Evolutionary conservation across 1,140 invertebrate species (phyloP).

Genomic region (Heliothis subflexa): DNA sequence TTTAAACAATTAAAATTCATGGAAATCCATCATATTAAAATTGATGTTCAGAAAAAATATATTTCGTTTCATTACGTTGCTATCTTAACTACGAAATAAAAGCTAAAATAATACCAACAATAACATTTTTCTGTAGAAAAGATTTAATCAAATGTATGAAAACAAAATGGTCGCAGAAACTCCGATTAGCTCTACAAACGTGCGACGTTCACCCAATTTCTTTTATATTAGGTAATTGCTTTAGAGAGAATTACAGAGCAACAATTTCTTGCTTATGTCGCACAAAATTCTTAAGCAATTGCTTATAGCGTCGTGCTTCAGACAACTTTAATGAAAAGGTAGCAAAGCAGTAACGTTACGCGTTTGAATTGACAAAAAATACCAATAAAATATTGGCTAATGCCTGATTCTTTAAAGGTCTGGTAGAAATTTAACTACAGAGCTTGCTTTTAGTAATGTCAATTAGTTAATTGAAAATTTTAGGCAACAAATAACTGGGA

Average conservation of each 20-base stretch:
- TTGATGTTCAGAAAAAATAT: background rate
- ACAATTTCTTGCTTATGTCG: conserved; percentile 9
- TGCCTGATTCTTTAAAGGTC: no score
- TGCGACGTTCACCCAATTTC: conserved; percentile 14
- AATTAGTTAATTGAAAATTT: no score
- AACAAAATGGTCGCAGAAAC: conserved; percentile 8
- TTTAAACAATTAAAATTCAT: no score
- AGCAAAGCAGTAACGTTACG: background rate
- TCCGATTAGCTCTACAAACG: conserved; percentile 17
- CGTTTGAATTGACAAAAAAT: no score
- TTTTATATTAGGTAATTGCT: conserved; percentile 40
- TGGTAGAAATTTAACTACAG: no score
- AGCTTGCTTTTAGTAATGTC: no score
- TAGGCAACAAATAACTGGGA: no score
- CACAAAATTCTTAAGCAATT: conserved; percentile 14
- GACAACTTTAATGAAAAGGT: conserved; percentile 1
- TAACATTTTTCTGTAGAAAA: conserved; percentile 9
- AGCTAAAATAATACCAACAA: conserved; percentile 19
- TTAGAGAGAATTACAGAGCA: conserved; percentile 11
- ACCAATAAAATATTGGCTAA: no score
- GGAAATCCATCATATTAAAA: no score
- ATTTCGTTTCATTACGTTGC: background rate
- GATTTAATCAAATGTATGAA: conserved; percentile 39
- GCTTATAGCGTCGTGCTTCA: background rate
- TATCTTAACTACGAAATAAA: no score